Evolutionary conservation across 2,113 vertebrate genomes (phyloP).

Genomic region (Macrotus californicus): DNA sequence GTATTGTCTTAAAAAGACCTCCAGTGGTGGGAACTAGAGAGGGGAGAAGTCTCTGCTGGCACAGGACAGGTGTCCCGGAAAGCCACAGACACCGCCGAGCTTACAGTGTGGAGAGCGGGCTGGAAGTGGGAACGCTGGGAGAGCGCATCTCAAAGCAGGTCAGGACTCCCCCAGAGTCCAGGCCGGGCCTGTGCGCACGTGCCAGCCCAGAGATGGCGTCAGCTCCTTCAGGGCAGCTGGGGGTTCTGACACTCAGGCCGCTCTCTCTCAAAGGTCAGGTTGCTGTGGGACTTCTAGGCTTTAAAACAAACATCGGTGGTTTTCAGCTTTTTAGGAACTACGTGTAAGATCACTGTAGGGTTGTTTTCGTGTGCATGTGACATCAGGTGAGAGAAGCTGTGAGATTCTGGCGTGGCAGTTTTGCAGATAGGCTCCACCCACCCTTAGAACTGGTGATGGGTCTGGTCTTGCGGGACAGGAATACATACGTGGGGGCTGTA

Average conservation of each 20-base stretch:
- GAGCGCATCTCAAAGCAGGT: background rate
- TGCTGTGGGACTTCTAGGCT: background rate
- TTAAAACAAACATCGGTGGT: background rate
- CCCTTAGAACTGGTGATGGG: too few relatives aligned
- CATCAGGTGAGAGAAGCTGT: background rate
- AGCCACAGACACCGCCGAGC: background rate
- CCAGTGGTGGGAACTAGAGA: background rate
- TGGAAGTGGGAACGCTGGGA: background rate
- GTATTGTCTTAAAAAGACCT: background rate
- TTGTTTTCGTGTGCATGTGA: background rate
- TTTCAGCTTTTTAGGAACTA: background rate
- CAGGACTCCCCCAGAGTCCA: too few relatives aligned
- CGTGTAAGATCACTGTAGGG: background rate
- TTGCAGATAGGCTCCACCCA: background rate
- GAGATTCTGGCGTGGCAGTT: background rate
- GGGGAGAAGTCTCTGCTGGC: background rate
- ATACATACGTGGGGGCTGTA: fast-evolving
- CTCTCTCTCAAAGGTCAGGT: background rate
- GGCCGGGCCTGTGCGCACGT: too few relatives aligned
- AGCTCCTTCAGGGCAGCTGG: too few relatives aligned
- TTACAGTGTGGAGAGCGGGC: background rate
- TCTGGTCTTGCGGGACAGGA: background rate
- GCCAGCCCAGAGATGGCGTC: too few relatives aligned
- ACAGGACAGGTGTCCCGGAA: background rate
- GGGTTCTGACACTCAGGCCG: too few relatives aligned